Evolutionary conservation across 2,888 invertebrate species (phyloP).

Genomic region (Cheilosia soror): DNA sequence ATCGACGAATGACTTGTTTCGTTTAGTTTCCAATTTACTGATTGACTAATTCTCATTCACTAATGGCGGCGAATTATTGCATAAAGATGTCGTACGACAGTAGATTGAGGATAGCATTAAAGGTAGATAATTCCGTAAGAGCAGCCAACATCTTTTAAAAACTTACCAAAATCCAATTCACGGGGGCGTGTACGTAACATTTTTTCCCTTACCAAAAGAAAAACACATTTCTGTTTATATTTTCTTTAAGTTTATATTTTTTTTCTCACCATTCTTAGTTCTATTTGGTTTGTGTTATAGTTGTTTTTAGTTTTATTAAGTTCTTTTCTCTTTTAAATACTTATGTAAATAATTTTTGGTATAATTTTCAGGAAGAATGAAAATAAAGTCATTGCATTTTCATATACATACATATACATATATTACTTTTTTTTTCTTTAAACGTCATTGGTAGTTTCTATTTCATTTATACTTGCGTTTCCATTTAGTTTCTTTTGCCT

Average conservation of each 20-base stretch:
- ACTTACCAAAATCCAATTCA: background rate
- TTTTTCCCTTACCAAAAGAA: background rate
- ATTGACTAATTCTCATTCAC: too few species aligned
- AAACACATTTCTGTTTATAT: slow-evolving; percentile 8
- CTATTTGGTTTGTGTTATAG: slow-evolving; percentile 44
- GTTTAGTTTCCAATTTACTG: too few species aligned
- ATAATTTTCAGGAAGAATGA: slow-evolving; percentile 64
- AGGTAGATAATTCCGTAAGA: too few species aligned
- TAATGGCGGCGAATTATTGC: too few species aligned
- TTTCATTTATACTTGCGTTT: slow-evolving; percentile 54
- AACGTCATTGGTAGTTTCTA: slow-evolving; percentile 30
- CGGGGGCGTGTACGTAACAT: background rate
- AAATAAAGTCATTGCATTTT: slow-evolving; percentile 42
- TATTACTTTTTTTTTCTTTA: slow-evolving; percentile 24
- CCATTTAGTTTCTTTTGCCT: slow-evolving; percentile 34
- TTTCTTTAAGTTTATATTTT: slow-evolving; percentile 57
- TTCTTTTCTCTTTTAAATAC: slow-evolving; percentile 43
- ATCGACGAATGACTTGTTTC: too few species aligned
- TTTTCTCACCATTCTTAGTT: slow-evolving; percentile 54
- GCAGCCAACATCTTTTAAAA: too few species aligned
- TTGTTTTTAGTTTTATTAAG: slow-evolving; percentile 11
- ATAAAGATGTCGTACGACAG: too few species aligned
- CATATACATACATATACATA: background rate
- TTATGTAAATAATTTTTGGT: slow-evolving; percentile 73
- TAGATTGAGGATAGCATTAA: too few species aligned